These are phyloP conservation scores for Cephalotes varians DNA, from an alignment of 2,888 invertebrate genomes.

Conservation along the genomic window DNA sequence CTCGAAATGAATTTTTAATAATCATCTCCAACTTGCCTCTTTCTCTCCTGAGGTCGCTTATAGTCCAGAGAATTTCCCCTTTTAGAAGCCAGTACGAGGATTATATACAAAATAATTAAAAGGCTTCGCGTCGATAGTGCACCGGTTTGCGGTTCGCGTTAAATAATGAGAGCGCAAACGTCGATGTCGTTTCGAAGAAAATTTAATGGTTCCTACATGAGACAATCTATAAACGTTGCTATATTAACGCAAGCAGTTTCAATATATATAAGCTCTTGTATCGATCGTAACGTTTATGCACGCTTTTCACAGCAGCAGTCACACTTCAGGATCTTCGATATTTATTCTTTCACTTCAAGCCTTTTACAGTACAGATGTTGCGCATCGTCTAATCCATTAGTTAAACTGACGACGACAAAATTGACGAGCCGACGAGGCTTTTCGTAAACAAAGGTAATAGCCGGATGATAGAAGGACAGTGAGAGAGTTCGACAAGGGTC, in stretches of 20 bases:
- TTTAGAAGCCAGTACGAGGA: constrained; percentile 29
- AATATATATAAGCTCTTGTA: background rate
- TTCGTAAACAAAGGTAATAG: constrained; percentile 61
- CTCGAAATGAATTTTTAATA: constrained; percentile 81
- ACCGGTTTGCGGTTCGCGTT: constrained; percentile 13
- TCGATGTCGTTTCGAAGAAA: background rate
- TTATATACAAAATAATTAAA: constrained; percentile 69
- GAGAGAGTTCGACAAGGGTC: constrained; percentile 4
- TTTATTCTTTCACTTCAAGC: background rate
- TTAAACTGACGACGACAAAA: constrained; percentile 59
- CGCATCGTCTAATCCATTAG: constrained; percentile 60
- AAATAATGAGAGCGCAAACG: constrained; percentile 34
- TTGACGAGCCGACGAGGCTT: constrained; percentile 65
- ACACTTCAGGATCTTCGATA: background rate
- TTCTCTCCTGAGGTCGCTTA: constrained; percentile 30
- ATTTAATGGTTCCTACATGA: background rate
- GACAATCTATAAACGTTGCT: background rate
- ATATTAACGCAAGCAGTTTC: background rate
- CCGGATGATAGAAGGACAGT: background rate
- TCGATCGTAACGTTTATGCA: background rate
- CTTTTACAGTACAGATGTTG: background rate
- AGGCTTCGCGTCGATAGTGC: constrained; percentile 42
- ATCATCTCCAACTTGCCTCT: constrained; percentile 60
- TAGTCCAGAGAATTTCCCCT: constrained; percentile 51
- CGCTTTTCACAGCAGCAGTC: background rate